Percentiles rank a stretch among this genome's conserved stretches.
These are phyloP conservation scores for Bos javanicus DNA, from an alignment of 2,113 vertebrate species.

Conservation along the genomic window DNA sequence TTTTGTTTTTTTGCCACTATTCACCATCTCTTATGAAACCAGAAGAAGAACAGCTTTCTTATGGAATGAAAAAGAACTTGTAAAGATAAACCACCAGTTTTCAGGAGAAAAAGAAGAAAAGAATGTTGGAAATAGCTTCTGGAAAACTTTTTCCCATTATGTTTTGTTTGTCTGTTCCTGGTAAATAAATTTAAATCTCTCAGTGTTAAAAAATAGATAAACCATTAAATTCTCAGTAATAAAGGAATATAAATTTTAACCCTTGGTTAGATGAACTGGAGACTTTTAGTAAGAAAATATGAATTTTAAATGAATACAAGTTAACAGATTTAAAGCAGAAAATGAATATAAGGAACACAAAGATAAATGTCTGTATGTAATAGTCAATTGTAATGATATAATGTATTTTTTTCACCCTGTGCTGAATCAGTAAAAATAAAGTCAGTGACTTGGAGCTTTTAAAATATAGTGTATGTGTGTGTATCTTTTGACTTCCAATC, in stretches of 20 bases:
- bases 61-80: neutral
- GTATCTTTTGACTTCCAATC: neutral
- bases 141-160: neutral
- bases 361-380: neutral
- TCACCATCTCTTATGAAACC: neutral
- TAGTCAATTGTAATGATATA: neutral
- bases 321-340: neutral
- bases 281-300: neutral
- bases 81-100: neutral
- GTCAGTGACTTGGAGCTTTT: neutral
- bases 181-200: neutral
- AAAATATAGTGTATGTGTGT: neutral
- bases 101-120: neutral
- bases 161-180: neutral
- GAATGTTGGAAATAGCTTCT: slow-evolving; percentile 14
- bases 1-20: neutral
- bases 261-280: neutral
- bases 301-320: slow-evolving; percentile 10
- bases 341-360: neutral
- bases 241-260: neutral
- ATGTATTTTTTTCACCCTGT: slow-evolving; percentile 19
- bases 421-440: slow-evolving; percentile 64
- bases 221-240: neutral
- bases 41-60: neutral
- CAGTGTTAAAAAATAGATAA: neutral